Percentiles rank a stretch among this genome's conserved stretches.
phyloP scores from a whole-genome alignment of 53 echinoderm and acorn worm species.

The Stichopus horrens region DNA sequence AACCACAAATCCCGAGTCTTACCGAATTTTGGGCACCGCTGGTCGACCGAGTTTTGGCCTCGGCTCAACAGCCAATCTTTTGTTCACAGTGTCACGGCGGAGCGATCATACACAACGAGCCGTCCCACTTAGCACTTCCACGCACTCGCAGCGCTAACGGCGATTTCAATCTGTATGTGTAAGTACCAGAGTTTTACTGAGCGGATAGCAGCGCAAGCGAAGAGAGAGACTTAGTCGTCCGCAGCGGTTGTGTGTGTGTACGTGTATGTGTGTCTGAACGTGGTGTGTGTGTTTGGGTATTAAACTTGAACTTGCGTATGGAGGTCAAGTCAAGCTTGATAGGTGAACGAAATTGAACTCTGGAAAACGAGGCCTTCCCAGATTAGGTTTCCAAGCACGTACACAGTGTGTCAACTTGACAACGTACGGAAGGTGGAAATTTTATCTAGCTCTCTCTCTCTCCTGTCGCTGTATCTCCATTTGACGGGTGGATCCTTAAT shows the following conservation, averaged over 20 bases:
- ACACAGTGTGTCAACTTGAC: conserved; percentile 35
- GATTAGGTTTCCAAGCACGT: conserved; percentile 43
- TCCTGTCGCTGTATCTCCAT: neutral
- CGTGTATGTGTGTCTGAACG: no score
- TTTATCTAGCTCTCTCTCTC: neutral
- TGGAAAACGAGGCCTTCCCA: conserved; percentile 26
- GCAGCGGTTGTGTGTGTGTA: no score
- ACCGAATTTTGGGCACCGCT: neutral
- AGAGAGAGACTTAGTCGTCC: no score
- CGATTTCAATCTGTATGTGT: neutral
- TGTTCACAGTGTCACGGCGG: conserved; percentile 32
- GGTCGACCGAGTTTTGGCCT: conserved; percentile 18
- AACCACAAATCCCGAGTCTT: neutral
- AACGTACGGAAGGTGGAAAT: conserved; percentile 19
- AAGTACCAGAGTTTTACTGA: neutral
- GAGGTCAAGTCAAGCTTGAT: conserved; percentile 26
- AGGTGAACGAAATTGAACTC: conserved; percentile 47
- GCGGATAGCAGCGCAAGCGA: neutral
- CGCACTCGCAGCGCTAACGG: conserved; percentile 26
- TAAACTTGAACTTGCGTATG: conserved; percentile 40
- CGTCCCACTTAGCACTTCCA: conserved; percentile 23
- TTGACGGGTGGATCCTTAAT: neutral
- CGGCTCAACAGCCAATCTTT: conserved; percentile 28
- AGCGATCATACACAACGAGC: conserved; percentile 32
- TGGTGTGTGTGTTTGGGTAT: neutral